phyloP scores from a whole-genome alignment of 2,888 invertebrate species.

The Leucania comma region DNA sequence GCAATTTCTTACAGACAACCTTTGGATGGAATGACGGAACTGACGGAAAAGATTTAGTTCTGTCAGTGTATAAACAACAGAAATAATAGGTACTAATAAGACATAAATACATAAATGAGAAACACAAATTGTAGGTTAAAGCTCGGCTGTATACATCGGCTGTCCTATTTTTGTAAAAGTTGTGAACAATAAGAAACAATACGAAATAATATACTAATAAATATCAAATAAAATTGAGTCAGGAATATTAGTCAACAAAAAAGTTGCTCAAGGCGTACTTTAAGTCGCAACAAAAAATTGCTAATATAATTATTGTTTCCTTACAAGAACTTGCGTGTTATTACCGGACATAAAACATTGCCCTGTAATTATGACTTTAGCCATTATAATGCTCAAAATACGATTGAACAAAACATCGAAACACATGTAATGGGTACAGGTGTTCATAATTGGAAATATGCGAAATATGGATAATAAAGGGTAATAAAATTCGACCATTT shows the following conservation, averaged over 20 bases:
- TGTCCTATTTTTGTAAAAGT: no score
- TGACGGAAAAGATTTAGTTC: no score
- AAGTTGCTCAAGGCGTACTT: background rate
- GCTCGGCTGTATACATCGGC: no score
- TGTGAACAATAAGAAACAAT: no score
- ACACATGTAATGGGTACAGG: conserved; percentile 37
- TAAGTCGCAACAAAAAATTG: conserved; percentile 27
- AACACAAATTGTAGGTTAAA: no score
- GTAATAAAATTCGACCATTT: conserved; percentile 30
- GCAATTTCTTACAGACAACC: no score
- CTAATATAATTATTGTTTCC: conserved; percentile 1
- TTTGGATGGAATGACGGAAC: no score
- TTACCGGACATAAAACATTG: conserved; percentile 23
- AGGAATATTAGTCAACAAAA: conserved; percentile 2
- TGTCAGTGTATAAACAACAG: no score
- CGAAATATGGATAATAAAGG: conserved; percentile 17
- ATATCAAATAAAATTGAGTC: no score
- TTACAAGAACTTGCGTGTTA: conserved; percentile 23
- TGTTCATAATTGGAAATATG: conserved; percentile 34
- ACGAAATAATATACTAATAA: no score
- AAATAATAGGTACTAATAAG: no score
- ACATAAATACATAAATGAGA: no score
- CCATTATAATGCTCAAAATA: conserved; percentile 17
- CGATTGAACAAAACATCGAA: conserved; percentile 9
- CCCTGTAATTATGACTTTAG: conserved; percentile 24